These are phyloP conservation scores for Seriola rivoliana DNA, from an alignment of 2,113 vertebrate species.

Conservation along the genomic window DNA sequence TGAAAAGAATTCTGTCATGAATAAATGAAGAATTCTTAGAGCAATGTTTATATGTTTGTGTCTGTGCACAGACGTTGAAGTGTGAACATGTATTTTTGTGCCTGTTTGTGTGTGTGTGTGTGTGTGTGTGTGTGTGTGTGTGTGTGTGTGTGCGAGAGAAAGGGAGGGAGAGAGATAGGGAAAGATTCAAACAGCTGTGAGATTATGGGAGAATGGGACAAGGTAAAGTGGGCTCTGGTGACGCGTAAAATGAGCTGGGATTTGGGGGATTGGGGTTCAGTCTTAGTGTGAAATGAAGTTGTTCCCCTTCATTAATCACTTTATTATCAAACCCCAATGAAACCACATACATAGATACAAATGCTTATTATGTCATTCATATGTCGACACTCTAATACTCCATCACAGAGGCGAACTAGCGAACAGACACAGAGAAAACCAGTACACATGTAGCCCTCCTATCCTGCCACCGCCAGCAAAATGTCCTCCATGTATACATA, in stretches of 20 bases:
- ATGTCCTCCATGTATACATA: neutral
- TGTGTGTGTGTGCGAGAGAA: constrained; percentile 23
- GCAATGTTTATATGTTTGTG: neutral
- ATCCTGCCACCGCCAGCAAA: neutral
- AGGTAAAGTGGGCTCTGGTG: constrained; percentile 62
- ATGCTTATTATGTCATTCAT: constrained; percentile 20
- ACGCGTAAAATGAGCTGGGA: constrained; percentile 82
- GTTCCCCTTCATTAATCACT: constrained; percentile 79
- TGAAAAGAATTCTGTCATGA: neutral
- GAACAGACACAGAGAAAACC: neutral
- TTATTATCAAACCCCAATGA: constrained; percentile 62
- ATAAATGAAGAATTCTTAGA: neutral
- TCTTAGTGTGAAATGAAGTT: constrained; percentile 77
- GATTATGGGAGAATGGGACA: constrained; percentile 43
- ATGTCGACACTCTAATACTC: neutral
- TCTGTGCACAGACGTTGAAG: constrained; percentile 2
- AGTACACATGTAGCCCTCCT: neutral
- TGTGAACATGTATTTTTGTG: constrained; percentile 2
- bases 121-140: constrained; percentile 33
- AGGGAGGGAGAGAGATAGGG: neutral
- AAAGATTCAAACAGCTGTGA: constrained; percentile 62
- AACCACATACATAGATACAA: constrained; percentile 34
- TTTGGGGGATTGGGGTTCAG: constrained; percentile 70
- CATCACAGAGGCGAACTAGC: constrained; percentile 16
- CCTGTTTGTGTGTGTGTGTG: constrained; percentile 2